Evolutionary conservation across 2,797 vertebrate species (phyloP), one percentile per base, ranked within the genome.

Genomic region (Ctenopoma kingsleyae): DNA sequence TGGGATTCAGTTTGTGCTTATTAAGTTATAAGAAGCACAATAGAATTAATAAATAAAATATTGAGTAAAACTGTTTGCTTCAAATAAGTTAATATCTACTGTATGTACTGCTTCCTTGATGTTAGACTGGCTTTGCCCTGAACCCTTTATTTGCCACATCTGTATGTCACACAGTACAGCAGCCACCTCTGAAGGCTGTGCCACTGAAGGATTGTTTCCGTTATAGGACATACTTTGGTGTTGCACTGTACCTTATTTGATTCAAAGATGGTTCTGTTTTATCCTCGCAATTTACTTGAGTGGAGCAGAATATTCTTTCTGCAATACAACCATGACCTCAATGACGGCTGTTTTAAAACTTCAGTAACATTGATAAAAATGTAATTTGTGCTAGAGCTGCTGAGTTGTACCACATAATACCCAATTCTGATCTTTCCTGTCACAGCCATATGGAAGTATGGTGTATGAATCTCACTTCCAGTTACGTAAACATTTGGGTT

Each of bases 11-110:
- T 91, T 93, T 78, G 93, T 94, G 94, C 95, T 44, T 93, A 74
- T 89, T 92, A 90, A 93, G 84, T 92, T 92, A 92, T 90, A 87
- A 86, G 81, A 89, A 93, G 93, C 93, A 95, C 94, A 95, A 86
- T 91, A 86, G 89, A 91, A 91, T 87, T 86, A 84, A 94, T 89
- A 92, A 94, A 93, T 92, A 92, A 93, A 92, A 90, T 83, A 71
- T 92, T 93, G 76, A 92, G 89, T 93, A 90, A 94, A 92, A 84
- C 54, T 57, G 50, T 16, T 67, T 73, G 52, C 58, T 72, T 63
- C 74, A 50, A 54, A 69, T 50, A 60, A 40, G 62, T 4, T 8
- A 13, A 53, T 74, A 32, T 2, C 1, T 32, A 32, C 8, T 32
- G 30, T 32, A 12, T 64, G 32, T 38, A 23, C 48, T 53, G 13